Conservation (phyloP, 2,113 vertebrate species). For the Ictalurus punctatus region DNA sequence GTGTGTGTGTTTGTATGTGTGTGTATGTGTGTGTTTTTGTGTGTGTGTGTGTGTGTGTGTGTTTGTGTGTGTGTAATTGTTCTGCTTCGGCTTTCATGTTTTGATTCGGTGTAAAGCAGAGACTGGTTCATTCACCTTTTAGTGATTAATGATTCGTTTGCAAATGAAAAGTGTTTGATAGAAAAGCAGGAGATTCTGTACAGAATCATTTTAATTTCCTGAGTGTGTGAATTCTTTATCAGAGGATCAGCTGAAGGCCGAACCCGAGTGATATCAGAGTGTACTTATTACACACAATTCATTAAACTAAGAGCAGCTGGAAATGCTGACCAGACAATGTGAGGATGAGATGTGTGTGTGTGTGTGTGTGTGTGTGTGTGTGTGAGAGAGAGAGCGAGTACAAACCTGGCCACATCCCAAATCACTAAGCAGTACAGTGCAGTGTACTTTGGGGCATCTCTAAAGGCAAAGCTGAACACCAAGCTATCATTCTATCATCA, state of each 20-base stretch:
- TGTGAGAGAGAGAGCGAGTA: neutral
- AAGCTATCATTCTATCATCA: neutral
- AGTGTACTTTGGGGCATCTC: neutral
- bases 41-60: neutral
- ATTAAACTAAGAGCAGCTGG: constrained; percentile 13
- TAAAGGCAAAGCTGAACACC: neutral
- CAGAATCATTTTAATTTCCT: neutral
- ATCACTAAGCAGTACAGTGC: neutral
- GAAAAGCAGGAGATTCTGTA: neutral
- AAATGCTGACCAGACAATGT: constrained; percentile 1
- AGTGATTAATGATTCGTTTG: neutral
- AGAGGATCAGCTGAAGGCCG: neutral
- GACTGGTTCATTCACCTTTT: neutral
- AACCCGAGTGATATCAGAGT: neutral
- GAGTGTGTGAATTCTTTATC: neutral
- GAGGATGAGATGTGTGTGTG: neutral
- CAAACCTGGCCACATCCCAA: neutral
- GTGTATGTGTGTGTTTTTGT: neutral
- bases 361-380: neutral
- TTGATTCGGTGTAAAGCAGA: neutral
- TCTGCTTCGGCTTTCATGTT: neutral
- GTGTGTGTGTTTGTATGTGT: neutral
- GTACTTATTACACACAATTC: constrained; percentile 2
- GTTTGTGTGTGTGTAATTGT: neutral
- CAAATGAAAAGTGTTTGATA: neutral